Evolutionary conservation across 2,113 vertebrate genomes (phyloP).

Genomic region (Dicentrarchus labrax): DNA sequence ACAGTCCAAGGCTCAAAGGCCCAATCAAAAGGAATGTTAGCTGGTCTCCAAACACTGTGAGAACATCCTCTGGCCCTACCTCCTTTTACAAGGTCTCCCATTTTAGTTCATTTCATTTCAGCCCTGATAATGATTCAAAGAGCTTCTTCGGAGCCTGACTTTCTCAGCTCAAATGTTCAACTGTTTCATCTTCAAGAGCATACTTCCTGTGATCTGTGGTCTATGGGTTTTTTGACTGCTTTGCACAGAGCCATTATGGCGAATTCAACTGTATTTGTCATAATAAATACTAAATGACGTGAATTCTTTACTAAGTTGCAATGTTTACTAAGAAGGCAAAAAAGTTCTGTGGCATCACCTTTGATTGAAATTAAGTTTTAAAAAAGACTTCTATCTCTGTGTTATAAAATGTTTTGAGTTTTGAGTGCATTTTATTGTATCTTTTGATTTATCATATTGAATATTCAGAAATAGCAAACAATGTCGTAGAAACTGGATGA

Average conservation of each 20-base stretch:
- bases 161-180: background rate
- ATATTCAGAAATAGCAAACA: background rate
- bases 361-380: background rate
- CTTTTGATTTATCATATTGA: background rate
- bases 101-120: background rate
- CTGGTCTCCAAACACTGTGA: constrained; percentile 7
- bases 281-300: background rate
- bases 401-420: background rate
- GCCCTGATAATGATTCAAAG: no score
- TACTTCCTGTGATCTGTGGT: background rate
- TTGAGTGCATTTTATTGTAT: background rate
- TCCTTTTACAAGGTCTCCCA: background rate
- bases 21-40: background rate
- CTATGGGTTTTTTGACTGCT: background rate
- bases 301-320: background rate
- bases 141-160: background rate
- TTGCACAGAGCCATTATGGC: no score
- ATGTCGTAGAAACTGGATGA: background rate
- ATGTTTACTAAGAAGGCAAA: background rate
- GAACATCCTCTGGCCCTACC: background rate
- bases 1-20: background rate
- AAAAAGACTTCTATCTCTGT: background rate
- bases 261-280: background rate
- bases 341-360: background rate
- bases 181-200: constrained; percentile 3